These are phyloP conservation scores for Gastracanthus pulcherrimus DNA, from an alignment of 2,888 invertebrate genomes.

Conservation along the genomic window DNA sequence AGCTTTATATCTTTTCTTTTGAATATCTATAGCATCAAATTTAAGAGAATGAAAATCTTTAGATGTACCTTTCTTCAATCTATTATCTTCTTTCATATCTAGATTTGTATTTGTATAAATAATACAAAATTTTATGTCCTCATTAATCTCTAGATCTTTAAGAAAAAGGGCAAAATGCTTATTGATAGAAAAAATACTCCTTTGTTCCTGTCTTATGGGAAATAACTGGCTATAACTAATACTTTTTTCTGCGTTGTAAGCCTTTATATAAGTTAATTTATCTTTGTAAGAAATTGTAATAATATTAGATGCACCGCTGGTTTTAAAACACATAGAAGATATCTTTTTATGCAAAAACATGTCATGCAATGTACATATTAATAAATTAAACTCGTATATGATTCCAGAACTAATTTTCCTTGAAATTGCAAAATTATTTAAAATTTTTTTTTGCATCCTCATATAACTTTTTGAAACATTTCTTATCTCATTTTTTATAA, in stretches of 20 bases:
- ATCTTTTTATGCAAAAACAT: conserved; percentile 20
- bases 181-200: conserved; percentile 17
- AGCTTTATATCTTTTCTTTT: conserved; percentile 41
- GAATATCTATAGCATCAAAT: conserved; percentile 28
- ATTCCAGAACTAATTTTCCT: conserved; percentile 27
- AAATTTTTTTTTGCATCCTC: conserved; percentile 60
- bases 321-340: neutral
- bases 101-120: conserved; percentile 38
- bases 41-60: conserved; percentile 23
- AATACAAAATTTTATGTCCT: conserved; percentile 34
- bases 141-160: neutral
- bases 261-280: conserved; percentile 23
- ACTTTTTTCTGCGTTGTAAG: neutral
- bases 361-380: conserved; percentile 7
- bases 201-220: neutral
- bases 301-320: neutral
- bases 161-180: conserved; percentile 26
- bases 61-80: neutral
- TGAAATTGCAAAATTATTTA: conserved; percentile 57
- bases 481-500: conserved; percentile 64
- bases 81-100: conserved; percentile 11
- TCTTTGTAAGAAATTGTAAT: conserved; percentile 34
- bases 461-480: conserved; percentile 61
- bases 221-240: conserved; percentile 40
- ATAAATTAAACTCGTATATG: conserved; percentile 19